Base-by-base conservation (phyloP, 2,888 invertebrate species). In the Polyploca ridens region DNA sequence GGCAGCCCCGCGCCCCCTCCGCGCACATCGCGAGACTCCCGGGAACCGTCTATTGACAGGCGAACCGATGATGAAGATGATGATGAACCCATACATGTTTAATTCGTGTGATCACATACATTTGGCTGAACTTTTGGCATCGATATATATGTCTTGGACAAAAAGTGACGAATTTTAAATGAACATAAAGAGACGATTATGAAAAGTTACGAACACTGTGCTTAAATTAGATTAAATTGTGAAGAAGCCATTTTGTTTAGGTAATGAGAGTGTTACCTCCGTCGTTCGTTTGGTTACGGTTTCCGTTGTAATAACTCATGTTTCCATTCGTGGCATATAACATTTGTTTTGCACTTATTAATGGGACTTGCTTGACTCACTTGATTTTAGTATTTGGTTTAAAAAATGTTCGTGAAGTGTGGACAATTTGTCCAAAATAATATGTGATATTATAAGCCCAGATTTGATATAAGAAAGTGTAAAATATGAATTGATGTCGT, bases 1-100 rank as follows among this genome's bases (percentile, higher is more conserved):
- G 95, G 95, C 63, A 95, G 95, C 73, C 94, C 94, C 3, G 87
- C 90, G 64, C 95, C 95, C 3, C 95, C 94, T 0, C 91, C 90
- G 60, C 88, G 90, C 63, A 90, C 94, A 73, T 87, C 94, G 69
- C 76, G 88, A 54, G 90, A 90, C 64, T 90, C 94, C 69, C 76
- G 88, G 49, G 90, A 90, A 65, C 90, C 84, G 19, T 90, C 92
- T 35, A 65, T 89, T 57, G 93, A 93, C 66, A 85, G 91, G 74
- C 93, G 89, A 70, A 86, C 92, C 33, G 94, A 93, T 49, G 93
- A 93, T 38, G 95, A 95, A 63, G 95, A 95, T 63, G 95, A 95
- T 69, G 96, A 96, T 69, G 95, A 96, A 81, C 93, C 95, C 38
- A 96, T 96, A 79, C 95, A 96, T 79, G 96, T 96, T 75, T 96